These are phyloP conservation scores for Alethe castanea DNA, from an alignment of 2,113 vertebrate genomes.

Conservation along the genomic window DNA sequence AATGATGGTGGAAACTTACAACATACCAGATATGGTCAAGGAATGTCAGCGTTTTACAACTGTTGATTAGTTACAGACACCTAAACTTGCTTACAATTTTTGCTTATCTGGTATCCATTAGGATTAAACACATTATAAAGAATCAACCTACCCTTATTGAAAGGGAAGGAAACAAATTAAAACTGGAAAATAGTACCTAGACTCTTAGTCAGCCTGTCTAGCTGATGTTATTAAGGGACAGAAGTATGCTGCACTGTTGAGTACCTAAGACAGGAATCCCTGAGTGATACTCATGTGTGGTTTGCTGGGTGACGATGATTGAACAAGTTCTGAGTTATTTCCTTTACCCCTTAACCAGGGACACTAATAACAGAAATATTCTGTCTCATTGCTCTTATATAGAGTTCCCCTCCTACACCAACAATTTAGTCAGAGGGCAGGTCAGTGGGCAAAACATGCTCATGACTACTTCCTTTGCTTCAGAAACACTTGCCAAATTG, in stretches of 20 bases:
- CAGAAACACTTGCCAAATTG: slow-evolving; percentile 9
- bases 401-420: slow-evolving; percentile 42
- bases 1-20: background rate
- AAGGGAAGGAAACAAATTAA: background rate
- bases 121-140: background rate
- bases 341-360: background rate
- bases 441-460: slow-evolving; percentile 1
- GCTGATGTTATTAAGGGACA: background rate
- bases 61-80: slow-evolving; percentile 26
- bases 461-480: slow-evolving; percentile 30
- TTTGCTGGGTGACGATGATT: slow-evolving; percentile 2
- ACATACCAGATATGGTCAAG: slow-evolving; percentile 38
- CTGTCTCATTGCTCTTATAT: slow-evolving; percentile 5
- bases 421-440: slow-evolving; percentile 32
- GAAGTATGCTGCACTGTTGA: background rate
- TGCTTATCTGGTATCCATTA: background rate
- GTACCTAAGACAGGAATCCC: slow-evolving; percentile 44
- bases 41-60: slow-evolving; percentile 22
- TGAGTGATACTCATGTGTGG: background rate
- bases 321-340: slow-evolving; percentile 48
- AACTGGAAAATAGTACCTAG: background rate
- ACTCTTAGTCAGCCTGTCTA: background rate
- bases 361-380: slow-evolving; percentile 56
- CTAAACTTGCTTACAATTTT: background rate
- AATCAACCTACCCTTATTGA: background rate